phyloP scores from a whole-genome alignment of 2,888 invertebrate species.

The Parnassius apollo region DNA sequence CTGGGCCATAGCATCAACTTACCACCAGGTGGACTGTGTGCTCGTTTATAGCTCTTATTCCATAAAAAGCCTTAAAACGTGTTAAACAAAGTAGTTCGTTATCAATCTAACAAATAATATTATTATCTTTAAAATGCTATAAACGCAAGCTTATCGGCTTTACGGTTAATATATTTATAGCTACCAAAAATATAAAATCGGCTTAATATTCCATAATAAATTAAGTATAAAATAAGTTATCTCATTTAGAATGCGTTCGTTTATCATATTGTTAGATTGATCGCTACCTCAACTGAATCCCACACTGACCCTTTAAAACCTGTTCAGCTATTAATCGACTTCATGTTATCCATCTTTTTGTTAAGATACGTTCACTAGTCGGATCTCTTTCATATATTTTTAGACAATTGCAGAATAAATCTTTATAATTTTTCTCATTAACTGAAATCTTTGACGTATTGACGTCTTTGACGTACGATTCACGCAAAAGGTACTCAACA shows the following conservation, averaged over 20 bases:
- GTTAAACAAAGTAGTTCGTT: too few relatives aligned
- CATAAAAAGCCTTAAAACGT: too few relatives aligned
- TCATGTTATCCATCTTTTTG: not conserved
- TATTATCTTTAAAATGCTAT: not conserved
- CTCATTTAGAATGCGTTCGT: conserved; percentile 3
- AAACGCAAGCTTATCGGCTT: conserved; percentile 3
- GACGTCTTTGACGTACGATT: too few relatives aligned
- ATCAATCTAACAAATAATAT: not conserved
- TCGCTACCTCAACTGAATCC: conserved; percentile 1
- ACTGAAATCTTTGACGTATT: too few relatives aligned
- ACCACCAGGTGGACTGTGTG: too few relatives aligned
- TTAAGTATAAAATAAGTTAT: conserved; percentile 11
- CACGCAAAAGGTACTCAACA: too few relatives aligned
- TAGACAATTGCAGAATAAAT: too few relatives aligned
- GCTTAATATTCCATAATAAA: conserved; percentile 9
- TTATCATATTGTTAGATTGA: conserved; percentile 14
- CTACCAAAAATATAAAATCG: conserved; percentile 3
- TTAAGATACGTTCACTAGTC: too few relatives aligned
- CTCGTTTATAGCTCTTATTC: too few relatives aligned
- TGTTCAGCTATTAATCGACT: not conserved
- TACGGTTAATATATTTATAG: conserved; percentile 8
- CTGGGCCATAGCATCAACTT: too few relatives aligned
- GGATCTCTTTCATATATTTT: too few relatives aligned
- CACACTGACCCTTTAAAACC: conserved; percentile 1
- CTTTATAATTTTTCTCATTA: too few relatives aligned